Evolutionary conservation across 1,140 invertebrate genomes (phyloP).

Genomic region (Whitmania pigra): DNA sequence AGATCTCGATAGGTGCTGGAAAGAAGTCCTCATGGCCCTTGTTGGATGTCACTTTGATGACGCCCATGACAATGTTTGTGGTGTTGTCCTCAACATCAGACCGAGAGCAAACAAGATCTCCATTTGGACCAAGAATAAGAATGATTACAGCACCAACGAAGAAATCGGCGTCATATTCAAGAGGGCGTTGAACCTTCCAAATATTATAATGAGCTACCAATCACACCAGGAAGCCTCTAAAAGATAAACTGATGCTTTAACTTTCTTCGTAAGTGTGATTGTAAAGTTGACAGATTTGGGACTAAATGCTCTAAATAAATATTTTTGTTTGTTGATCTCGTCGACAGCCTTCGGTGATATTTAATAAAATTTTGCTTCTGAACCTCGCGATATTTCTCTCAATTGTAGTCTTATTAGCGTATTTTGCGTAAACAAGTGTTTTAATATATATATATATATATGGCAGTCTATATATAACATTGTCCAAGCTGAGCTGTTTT

Average conservation of each 20-base stretch:
- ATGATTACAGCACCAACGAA: constrained; percentile 54
- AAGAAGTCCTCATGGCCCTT: constrained; percentile 79
- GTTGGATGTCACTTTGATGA: constrained; percentile 85
- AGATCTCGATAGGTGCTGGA: constrained; percentile 82
- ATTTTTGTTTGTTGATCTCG: no score
- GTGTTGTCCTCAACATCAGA: constrained; percentile 79
- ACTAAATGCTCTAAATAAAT: no score
- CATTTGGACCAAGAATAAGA: constrained; percentile 73
- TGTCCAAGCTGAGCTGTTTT: no score
- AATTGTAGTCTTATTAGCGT: no score
- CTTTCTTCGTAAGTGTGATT: no score
- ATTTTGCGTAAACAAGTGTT: no score
- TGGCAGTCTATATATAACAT: no score
- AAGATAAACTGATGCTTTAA: not conserved
- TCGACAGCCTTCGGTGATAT: no score
- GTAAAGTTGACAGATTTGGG: no score
- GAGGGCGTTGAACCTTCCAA: not conserved
- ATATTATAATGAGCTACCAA: not conserved
- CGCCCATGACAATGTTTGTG: constrained; percentile 68
- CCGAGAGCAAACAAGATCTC: constrained; percentile 74
- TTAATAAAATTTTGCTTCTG: no score
- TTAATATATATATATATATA: no score
- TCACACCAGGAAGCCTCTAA: not conserved
- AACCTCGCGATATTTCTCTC: no score
- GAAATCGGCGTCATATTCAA: constrained; percentile 33